phyloP scores from a whole-genome alignment of 2,888 invertebrate genomes.

The Mythimna lalbum region DNA sequence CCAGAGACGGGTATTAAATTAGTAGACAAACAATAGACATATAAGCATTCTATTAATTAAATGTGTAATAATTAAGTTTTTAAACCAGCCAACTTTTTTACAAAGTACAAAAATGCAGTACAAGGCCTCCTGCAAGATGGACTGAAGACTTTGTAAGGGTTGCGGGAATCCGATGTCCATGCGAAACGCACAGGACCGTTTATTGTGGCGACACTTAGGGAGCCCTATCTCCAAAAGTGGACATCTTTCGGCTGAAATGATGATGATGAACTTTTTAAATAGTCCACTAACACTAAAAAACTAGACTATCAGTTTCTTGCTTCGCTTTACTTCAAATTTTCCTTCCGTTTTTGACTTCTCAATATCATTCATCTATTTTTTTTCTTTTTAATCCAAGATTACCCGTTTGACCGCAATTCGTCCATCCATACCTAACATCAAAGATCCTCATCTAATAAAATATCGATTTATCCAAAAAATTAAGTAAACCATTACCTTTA shows the following conservation, averaged over 20 bases:
- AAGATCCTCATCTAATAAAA: slow-evolving; percentile 1
- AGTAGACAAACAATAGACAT: not conserved
- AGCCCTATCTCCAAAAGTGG: too few relatives aligned
- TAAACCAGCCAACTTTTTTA: not conserved
- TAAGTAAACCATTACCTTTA: slow-evolving; percentile 50
- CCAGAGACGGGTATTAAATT: not conserved
- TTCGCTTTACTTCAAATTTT: too few relatives aligned
- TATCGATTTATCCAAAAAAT: slow-evolving; percentile 14
- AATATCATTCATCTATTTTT: too few relatives aligned
- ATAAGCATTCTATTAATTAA: not conserved
- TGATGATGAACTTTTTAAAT: not conserved
- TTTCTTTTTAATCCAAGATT: not conserved
- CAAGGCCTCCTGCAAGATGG: too few relatives aligned
- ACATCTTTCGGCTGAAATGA: too few relatives aligned
- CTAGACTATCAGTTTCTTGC: not conserved
- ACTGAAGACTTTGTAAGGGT: too few relatives aligned
- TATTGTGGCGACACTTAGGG: too few relatives aligned
- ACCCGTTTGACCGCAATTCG: not conserved
- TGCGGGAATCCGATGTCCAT: too few relatives aligned
- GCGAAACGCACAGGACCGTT: too few relatives aligned
- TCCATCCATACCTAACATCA: not conserved
- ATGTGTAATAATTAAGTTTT: not conserved
- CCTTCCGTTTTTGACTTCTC: too few relatives aligned
- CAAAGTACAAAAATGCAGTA: too few relatives aligned
- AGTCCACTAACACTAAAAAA: not conserved